These are phyloP conservation scores for Ecdyonurus torrentis DNA, from an alignment of 2,888 invertebrate species.

Conservation along the genomic window DNA sequence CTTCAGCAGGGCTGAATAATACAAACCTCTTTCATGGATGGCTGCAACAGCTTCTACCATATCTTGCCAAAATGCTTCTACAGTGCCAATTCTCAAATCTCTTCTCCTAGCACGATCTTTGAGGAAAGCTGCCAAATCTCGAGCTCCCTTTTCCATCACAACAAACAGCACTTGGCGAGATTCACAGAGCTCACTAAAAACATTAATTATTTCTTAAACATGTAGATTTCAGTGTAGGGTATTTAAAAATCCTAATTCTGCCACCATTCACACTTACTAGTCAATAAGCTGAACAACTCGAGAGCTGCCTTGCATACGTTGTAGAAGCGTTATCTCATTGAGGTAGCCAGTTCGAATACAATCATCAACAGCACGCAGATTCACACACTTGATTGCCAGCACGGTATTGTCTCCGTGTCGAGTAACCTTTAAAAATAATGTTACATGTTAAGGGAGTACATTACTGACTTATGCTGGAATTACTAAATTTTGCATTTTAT, in stretches of 20 bases:
- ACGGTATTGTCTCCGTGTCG: background rate
- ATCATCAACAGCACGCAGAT: conserved; percentile 51
- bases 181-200: conserved; percentile 47
- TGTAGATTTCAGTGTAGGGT: background rate
- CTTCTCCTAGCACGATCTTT: conserved; percentile 32
- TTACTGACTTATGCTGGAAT: too few relatives aligned
- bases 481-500: too few relatives aligned
- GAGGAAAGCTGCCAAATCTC: conserved; percentile 66
- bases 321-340: conserved; percentile 74
- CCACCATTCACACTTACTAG: conserved; percentile 45
- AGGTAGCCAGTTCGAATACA: conserved; percentile 58
- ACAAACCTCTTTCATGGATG: conserved; percentile 69
- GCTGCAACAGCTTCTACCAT: conserved; percentile 83
- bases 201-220: conserved; percentile 10
- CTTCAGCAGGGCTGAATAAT: too few relatives aligned
- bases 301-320: conserved; percentile 62
- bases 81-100: conserved; percentile 50
- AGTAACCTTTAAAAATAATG: background rate
- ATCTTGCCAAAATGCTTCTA: conserved; percentile 82
- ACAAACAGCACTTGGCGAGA: conserved; percentile 52
- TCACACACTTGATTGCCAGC: conserved; percentile 67
- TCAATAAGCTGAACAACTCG: conserved; percentile 72
- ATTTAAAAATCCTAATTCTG: background rate
- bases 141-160: conserved; percentile 86
- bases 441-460: too few relatives aligned